phyloP scores from a whole-genome alignment of 2,113 vertebrate genomes.

The Coracopsis vasa region DNA sequence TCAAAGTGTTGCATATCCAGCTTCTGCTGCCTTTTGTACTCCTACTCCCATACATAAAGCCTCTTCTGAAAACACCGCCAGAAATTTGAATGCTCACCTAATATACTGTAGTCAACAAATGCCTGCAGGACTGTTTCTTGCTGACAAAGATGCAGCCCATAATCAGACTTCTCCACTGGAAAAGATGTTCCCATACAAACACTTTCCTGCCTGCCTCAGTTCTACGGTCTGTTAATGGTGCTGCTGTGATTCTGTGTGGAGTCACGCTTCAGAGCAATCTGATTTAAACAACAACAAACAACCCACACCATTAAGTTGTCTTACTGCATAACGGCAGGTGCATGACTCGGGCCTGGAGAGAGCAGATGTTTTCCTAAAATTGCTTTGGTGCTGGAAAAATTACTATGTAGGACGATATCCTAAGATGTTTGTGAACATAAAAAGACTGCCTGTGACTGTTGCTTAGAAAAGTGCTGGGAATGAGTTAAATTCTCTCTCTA shows the following conservation, averaged over 20 bases:
- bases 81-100: not conserved
- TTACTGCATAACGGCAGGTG: not conserved
- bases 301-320: not conserved
- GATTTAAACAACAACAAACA: not conserved
- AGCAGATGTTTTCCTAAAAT: not conserved
- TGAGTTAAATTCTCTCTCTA: not conserved
- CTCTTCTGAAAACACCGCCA: not conserved
- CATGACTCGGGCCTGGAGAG: not conserved
- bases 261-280: not conserved
- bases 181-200: not conserved
- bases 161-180: not conserved
- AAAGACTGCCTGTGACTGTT: not conserved
- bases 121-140: not conserved
- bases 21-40: not conserved
- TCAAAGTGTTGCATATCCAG: not conserved
- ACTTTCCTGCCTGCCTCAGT: not conserved
- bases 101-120: not conserved
- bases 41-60: not conserved
- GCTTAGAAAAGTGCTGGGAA: not conserved
- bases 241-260: not conserved
- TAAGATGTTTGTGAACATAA: not conserved
- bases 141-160: not conserved
- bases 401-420: not conserved
- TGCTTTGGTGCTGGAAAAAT: not conserved
- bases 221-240: accelerated